These are phyloP conservation scores for human (Homo sapiens) DNA, from an alignment of 2,113 vertebrate genomes.

Conservation along the genomic window DNA sequence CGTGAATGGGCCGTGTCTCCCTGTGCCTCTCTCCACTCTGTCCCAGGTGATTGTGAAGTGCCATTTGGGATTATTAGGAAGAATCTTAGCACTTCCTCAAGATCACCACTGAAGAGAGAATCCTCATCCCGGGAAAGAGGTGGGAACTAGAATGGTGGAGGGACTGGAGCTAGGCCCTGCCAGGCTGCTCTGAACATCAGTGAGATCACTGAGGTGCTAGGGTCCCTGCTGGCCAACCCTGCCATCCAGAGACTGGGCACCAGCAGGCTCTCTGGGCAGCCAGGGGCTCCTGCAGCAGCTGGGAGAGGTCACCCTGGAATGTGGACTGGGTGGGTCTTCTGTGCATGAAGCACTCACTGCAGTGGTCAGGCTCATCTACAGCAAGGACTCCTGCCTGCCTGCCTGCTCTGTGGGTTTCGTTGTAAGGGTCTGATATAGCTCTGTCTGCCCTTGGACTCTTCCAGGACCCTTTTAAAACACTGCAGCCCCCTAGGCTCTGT, in stretches of 20 bases:
- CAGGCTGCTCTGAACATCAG: conserved; percentile 90
- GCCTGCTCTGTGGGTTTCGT: not conserved
- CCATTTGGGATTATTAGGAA: conserved; percentile 89
- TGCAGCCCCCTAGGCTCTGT: not conserved
- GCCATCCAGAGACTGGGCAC: conserved; percentile 87
- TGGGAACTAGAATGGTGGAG: conserved; percentile 67
- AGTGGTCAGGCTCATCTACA: not conserved
- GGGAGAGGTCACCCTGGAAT: conserved; percentile 75
- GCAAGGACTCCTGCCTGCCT: not conserved
- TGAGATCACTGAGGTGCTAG: conserved; percentile 83
- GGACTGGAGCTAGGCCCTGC: conserved; percentile 86
- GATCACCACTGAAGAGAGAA: conserved; percentile 85
- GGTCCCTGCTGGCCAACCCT: conserved; percentile 86
- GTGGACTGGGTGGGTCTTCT: not conserved
- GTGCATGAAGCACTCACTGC: not conserved
- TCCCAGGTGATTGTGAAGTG: conserved; percentile 80
- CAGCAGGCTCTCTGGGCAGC: conserved; percentile 76
- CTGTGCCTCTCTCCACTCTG: not conserved
- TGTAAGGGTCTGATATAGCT: not conserved
- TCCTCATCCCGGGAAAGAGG: conserved; percentile 80
- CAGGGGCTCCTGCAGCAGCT: conserved; percentile 85
- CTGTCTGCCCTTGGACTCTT: not conserved
- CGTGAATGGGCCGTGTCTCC: not conserved
- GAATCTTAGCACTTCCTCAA: conserved; percentile 91
- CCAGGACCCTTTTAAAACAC: not conserved